Evolutionary conservation across 2,888 invertebrate species (phyloP).

Genomic region (Calameuta filiformis): DNA sequence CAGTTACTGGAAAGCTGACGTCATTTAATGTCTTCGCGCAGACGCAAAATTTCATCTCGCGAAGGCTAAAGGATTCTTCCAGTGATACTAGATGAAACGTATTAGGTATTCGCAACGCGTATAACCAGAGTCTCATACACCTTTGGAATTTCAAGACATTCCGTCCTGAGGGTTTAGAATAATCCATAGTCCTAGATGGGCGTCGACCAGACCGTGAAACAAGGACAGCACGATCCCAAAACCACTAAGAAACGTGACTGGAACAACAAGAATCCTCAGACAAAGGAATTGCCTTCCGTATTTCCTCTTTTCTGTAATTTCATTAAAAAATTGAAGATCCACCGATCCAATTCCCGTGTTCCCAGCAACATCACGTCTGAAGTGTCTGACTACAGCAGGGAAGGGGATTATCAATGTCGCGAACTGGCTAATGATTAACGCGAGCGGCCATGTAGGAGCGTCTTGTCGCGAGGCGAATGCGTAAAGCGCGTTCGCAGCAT

Average conservation of each 20-base stretch:
- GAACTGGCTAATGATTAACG: neutral
- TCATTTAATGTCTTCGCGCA: neutral
- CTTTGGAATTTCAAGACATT: slow-evolving; percentile 34
- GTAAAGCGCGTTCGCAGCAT: neutral
- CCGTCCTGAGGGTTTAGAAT: slow-evolving; percentile 35
- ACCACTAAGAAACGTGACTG: slow-evolving; percentile 41
- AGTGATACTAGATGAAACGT: neutral
- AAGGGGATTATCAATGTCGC: neutral
- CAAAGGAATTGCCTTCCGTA: neutral
- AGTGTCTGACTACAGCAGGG: neutral
- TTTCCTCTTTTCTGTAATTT: neutral
- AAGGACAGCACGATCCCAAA: slow-evolving; percentile 22
- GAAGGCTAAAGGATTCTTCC: neutral
- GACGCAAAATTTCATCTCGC: neutral
- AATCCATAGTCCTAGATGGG: slow-evolving; percentile 41
- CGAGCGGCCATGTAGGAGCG: neutral
- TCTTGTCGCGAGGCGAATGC: neutral
- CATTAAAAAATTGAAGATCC: neutral
- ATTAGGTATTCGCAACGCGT: slow-evolving; percentile 39
- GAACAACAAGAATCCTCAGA: slow-evolving; percentile 31
- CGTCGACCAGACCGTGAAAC: slow-evolving; percentile 36
- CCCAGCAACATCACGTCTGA: neutral
- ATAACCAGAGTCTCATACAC: slow-evolving; percentile 20
- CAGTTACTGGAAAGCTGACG: neutral
- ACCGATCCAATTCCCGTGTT: neutral